phyloP scores from a whole-genome alignment of 2,113 vertebrate species.

The Anoplopoma fimbria region DNA sequence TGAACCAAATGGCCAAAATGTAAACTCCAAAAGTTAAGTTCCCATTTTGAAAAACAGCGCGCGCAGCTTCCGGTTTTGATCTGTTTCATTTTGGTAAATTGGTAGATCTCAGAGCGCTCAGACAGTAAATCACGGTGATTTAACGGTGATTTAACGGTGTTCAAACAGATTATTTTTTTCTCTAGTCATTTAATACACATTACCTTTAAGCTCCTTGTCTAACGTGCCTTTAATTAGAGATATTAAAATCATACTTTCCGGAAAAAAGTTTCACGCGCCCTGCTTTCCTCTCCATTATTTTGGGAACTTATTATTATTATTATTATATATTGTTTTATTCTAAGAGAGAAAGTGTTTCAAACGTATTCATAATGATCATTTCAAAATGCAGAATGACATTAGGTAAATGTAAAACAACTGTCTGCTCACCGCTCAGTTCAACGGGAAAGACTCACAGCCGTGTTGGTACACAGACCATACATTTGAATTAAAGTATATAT shows the following conservation, averaged over 20 bases:
- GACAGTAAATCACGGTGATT: too few species aligned
- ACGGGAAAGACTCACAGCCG: too few species aligned
- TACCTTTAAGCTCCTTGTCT: background rate
- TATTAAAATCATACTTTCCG: rapidly evolving
- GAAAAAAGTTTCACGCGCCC: background rate
- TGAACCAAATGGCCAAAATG: too few species aligned
- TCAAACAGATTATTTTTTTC: background rate
- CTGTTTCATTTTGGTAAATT: background rate
- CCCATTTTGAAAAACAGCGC: background rate
- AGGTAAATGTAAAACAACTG: background rate
- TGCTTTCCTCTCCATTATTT: background rate
- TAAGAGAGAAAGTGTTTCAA: background rate
- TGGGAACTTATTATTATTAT: background rate
- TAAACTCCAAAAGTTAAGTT: too few species aligned
- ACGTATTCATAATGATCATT: background rate
- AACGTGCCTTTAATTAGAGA: background rate
- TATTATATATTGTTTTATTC: too few species aligned
- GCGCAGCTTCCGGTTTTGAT: background rate
- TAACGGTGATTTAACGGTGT: rapidly evolving
- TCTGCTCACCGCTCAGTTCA: background rate
- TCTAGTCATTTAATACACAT: background rate
- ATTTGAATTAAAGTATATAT: background rate
- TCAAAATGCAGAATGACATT: rapidly evolving
- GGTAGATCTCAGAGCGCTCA: rapidly evolving
- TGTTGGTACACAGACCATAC: too few species aligned